Evolutionary conservation across 2,113 vertebrate genomes (phyloP).

Genomic region (Macquaria ambigua): DNA sequence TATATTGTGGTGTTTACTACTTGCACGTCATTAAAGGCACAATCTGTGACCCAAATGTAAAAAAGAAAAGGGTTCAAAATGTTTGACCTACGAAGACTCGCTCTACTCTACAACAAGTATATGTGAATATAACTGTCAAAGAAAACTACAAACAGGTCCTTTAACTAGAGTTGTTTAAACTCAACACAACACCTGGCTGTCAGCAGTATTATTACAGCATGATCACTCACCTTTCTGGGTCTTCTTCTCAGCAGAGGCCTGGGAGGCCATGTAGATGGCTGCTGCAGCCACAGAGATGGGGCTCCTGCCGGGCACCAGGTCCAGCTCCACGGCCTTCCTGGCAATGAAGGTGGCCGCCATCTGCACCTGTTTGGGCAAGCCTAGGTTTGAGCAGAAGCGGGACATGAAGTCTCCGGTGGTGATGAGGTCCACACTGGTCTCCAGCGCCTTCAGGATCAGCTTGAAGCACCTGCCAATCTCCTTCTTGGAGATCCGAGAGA

Average conservation of each 20-base stretch:
- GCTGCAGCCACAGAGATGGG: constrained; percentile 98
- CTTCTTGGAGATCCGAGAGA: constrained; percentile 99
- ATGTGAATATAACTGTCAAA: no score
- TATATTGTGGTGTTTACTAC: no score
- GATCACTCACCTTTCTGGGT: constrained; percentile 94
- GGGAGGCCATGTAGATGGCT: constrained; percentile 99
- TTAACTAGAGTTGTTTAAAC: neutral
- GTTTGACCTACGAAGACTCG: no score
- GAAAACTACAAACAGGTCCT: no score
- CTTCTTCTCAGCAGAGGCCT: constrained; percentile 97
- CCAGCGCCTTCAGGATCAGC: constrained; percentile 97
- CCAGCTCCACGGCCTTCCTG: constrained; percentile 95
- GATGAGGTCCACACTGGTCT: constrained; percentile 99
- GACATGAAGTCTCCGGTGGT: constrained; percentile 99
- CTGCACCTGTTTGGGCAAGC: constrained; percentile 97
- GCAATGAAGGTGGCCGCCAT: constrained; percentile 98
- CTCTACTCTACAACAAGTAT: no score
- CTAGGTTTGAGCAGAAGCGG: constrained; percentile 98
- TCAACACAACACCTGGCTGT: neutral
- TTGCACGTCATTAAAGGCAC: no score
- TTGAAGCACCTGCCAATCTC: constrained; percentile 99
- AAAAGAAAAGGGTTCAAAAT: no score
- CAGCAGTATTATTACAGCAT: no score
- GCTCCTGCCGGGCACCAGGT: constrained; percentile 97
- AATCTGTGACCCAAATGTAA: no score